Conservation (phyloP, 2,113 vertebrate species). For the Caloenas nicobarica region DNA sequence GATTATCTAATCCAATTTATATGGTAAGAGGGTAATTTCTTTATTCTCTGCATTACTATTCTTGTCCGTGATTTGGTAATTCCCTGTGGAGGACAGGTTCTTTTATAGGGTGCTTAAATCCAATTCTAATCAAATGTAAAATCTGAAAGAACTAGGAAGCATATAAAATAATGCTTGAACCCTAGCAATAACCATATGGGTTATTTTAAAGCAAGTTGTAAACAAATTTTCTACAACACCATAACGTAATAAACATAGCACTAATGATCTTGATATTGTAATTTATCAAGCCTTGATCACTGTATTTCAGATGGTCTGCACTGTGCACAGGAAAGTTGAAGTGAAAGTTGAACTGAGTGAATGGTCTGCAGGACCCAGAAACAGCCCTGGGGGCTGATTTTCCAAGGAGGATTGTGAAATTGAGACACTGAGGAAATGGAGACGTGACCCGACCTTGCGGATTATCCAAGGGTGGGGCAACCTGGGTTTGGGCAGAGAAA, state of each 20-base stretch:
- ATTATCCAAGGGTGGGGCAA: background rate
- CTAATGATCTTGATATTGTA: background rate
- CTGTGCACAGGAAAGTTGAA: background rate
- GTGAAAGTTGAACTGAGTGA: too few relatives aligned
- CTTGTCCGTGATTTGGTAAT: background rate
- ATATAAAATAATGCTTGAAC: background rate
- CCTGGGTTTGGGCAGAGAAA: background rate
- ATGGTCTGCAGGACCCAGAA: background rate
- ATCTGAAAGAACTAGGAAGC: background rate
- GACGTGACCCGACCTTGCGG: background rate
- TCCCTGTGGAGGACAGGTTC: background rate
- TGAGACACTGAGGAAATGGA: background rate
- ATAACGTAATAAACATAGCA: background rate
- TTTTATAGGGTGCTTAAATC: background rate
- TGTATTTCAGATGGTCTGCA: background rate
- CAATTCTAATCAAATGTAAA: background rate
- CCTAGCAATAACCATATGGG: background rate
- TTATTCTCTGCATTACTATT: background rate
- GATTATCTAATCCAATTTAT: slow-evolving; percentile 35
- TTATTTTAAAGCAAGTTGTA: background rate
- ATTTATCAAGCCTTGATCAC: background rate
- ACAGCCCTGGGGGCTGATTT: background rate
- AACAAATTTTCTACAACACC: background rate
- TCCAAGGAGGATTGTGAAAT: too few relatives aligned
- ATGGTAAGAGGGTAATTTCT: slow-evolving; percentile 14